A percentile compares a stretch with the other conserved stretches of the same genome.
These are phyloP conservation scores for Microtus oregoni DNA, from an alignment of 2,113 vertebrate species.

Conservation along the genomic window DNA sequence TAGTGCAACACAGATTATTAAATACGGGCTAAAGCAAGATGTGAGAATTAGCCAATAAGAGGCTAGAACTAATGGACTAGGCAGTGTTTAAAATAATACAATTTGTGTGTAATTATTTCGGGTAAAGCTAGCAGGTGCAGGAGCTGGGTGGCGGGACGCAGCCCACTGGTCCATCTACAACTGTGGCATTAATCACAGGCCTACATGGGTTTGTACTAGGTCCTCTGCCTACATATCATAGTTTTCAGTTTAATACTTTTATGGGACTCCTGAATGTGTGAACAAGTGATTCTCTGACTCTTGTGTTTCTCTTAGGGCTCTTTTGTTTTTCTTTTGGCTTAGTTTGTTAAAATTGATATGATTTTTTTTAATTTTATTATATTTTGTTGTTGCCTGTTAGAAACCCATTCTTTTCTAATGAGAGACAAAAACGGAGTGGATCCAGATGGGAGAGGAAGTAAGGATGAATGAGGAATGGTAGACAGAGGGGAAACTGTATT, in stretches of 20 bases:
- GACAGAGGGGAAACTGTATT: not conserved
- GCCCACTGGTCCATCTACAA: too few species aligned
- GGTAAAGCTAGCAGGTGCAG: too few species aligned
- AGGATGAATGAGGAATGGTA: not conserved
- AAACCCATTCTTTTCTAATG: not conserved
- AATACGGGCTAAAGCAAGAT: too few species aligned
- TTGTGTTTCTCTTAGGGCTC: not conserved
- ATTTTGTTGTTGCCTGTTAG: not conserved
- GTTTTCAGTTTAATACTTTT: not conserved
- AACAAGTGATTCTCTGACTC: not conserved
- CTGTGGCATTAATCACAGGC: not conserved
- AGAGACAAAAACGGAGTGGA: not conserved
- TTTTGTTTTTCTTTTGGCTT: not conserved
- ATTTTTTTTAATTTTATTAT: not conserved
- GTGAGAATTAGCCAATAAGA: too few species aligned
- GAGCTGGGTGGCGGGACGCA: too few species aligned
- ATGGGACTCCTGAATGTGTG: not conserved
- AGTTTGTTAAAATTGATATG: not conserved
- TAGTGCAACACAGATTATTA: too few species aligned
- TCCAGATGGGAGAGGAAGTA: fast-evolving
- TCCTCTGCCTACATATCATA: too few species aligned
- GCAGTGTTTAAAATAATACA: too few species aligned
- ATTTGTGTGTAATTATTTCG: too few species aligned
- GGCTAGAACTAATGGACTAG: too few species aligned
- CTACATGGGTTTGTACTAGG: not conserved